Conservation (phyloP, 2,113 vertebrate genomes). For the Ahaetulla prasina region DNA sequence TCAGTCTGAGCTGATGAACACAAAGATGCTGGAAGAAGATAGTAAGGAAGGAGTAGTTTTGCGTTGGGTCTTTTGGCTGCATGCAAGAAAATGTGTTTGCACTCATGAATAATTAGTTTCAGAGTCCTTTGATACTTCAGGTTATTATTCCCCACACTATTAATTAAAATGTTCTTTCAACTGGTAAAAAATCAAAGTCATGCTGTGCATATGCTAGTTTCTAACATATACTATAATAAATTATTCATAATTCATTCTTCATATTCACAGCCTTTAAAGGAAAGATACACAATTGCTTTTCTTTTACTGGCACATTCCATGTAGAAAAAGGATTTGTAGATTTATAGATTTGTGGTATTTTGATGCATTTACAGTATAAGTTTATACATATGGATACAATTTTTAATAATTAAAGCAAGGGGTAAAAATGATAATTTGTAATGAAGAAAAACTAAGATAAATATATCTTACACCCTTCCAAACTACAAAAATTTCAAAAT, state of each 20-base stretch:
- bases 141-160: neutral
- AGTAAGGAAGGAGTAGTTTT: neutral
- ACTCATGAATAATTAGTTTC: neutral
- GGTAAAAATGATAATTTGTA: neutral
- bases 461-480: neutral
- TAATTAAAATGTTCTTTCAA: neutral
- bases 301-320: neutral
- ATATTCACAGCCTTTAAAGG: neutral
- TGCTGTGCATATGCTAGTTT: neutral
- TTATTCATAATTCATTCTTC: neutral
- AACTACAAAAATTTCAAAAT: neutral
- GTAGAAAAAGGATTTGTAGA: neutral
- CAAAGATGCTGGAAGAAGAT: neutral
- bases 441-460: neutral
- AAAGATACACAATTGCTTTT: neutral
- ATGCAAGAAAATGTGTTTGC: neutral
- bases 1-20: neutral
- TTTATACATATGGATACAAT: neutral
- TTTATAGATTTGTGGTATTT: neutral
- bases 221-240: neutral
- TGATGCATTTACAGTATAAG: neutral
- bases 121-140: neutral
- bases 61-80: neutral
- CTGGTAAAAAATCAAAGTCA: neutral
- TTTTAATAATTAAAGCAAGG: neutral